phyloP scores from a whole-genome alignment of 2,888 invertebrate species.

The Nomada goodeniana region DNA sequence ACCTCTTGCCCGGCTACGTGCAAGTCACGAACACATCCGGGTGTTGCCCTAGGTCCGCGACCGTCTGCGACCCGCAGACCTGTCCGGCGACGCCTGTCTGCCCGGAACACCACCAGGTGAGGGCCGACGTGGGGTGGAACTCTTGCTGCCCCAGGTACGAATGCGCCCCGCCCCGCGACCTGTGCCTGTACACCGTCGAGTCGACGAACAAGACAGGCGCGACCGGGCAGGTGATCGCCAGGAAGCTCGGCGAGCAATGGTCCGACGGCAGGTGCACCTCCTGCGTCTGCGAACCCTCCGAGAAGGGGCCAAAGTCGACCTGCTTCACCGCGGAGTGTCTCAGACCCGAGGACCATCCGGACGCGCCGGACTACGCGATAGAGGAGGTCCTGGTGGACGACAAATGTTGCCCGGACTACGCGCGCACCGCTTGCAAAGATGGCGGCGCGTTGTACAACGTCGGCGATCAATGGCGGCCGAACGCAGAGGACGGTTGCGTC shows the following conservation, averaged over 20 bases:
- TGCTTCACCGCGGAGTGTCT: slow-evolving; percentile 87
- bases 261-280: slow-evolving; percentile 89
- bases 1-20: slow-evolving; percentile 88
- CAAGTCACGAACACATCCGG: slow-evolving; percentile 87
- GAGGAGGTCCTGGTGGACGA: slow-evolving; percentile 85
- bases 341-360: slow-evolving; percentile 81
- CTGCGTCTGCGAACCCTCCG: slow-evolving; percentile 86
- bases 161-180: slow-evolving; percentile 88
- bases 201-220: slow-evolving; percentile 79
- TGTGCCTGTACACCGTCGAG: slow-evolving; percentile 88
- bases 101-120: slow-evolving; percentile 86
- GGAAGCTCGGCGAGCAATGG: slow-evolving; percentile 86
- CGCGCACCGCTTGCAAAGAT: slow-evolving; percentile 87
- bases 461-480: slow-evolving; percentile 76
- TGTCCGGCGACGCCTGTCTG: slow-evolving; percentile 88
- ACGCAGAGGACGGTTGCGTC: slow-evolving; percentile 73
- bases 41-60: slow-evolving; percentile 89
- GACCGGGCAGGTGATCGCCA: slow-evolving; percentile 44
- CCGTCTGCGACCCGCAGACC: slow-evolving; percentile 87
- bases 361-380: slow-evolving; percentile 86
- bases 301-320: slow-evolving; percentile 79
- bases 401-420: slow-evolving; percentile 88
- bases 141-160: slow-evolving; percentile 89
- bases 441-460: slow-evolving; percentile 76
- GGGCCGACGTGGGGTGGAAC: slow-evolving; percentile 75